Percentiles rank a stretch among this genome's conserved stretches.
Evolutionary conservation across 2,113 vertebrate species (phyloP).

Genomic region (Xyliphius kryptos): DNA sequence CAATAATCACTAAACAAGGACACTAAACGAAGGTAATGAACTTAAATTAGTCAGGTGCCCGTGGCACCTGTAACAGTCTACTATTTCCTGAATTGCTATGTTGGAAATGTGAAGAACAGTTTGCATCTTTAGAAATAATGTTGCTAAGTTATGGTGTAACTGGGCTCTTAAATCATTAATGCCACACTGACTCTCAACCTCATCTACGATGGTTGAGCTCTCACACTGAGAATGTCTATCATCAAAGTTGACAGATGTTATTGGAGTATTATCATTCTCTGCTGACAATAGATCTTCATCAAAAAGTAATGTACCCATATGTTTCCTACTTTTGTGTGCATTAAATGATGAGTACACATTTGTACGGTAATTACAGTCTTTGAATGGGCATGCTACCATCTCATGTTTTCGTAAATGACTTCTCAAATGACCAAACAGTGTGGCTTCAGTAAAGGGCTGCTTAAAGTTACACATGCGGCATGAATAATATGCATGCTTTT

Average conservation of each 20-base stretch:
- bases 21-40: no score
- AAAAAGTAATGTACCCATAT: slow-evolving; percentile 34
- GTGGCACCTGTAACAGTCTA: no score
- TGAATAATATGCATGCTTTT: slow-evolving; percentile 1
- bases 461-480: slow-evolving; percentile 25
- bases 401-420: slow-evolving; percentile 31
- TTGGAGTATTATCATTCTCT: slow-evolving; percentile 4
- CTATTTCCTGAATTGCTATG: slow-evolving; percentile 25
- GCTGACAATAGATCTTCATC: not conserved
- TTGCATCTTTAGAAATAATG: slow-evolving; percentile 38
- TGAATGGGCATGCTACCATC: slow-evolving; percentile 34
- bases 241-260: not conserved
- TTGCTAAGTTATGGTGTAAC: slow-evolving; percentile 26
- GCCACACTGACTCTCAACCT: slow-evolving; percentile 24
- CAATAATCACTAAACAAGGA: no score
- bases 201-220: not conserved
- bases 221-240: slow-evolving; percentile 27
- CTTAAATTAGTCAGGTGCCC: no score
- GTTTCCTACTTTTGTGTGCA: slow-evolving; percentile 41
- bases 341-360: slow-evolving; percentile 42
- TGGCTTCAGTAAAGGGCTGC: slow-evolving; percentile 27
- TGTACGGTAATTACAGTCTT: slow-evolving; percentile 12
- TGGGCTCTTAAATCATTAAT: slow-evolving; percentile 9
- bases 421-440: slow-evolving; percentile 30
- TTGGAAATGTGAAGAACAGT: slow-evolving; percentile 34